Evolutionary conservation across 2,888 invertebrate species (phyloP).

Genomic region (Standfussiana lucernea): DNA sequence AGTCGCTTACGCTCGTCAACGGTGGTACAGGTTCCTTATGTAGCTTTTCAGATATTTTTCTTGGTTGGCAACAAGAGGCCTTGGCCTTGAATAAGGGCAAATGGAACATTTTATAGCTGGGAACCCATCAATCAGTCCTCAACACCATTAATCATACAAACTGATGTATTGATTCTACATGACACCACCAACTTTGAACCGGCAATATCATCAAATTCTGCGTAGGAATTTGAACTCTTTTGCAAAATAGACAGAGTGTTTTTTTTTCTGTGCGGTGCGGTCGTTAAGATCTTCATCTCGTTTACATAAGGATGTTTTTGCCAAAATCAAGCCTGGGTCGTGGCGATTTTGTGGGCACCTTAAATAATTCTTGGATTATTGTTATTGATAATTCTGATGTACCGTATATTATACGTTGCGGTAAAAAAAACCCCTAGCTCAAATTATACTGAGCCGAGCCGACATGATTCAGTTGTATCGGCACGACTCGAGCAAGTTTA

Average conservation of each 20-base stretch:
- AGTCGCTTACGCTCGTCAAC: not conserved
- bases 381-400: not conserved
- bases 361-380: not conserved
- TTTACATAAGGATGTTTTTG: slow-evolving; percentile 21
- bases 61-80: slow-evolving; percentile 36
- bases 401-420: not conserved
- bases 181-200: slow-evolving; percentile 67
- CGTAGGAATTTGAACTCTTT: slow-evolving; percentile 28
- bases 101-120: slow-evolving; percentile 56
- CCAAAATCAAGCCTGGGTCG: not conserved
- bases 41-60: slow-evolving; percentile 4
- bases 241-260: accelerated
- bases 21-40: not conserved
- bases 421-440: not conserved
- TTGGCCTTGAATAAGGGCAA: slow-evolving; percentile 63
- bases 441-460: too few species aligned
- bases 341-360: not conserved
- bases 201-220: slow-evolving; percentile 37
- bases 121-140: slow-evolving; percentile 66
- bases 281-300: not conserved
- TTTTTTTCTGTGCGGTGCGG: not conserved
- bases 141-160: slow-evolving; percentile 71
- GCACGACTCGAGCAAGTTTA: too few species aligned
- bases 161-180: slow-evolving; percentile 76
- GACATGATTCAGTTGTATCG: too few species aligned